A percentile compares a stretch with the other conserved stretches of the same genome.
These are phyloP conservation scores for Stenopsyche tienmushanensis DNA, from an alignment of 1,140 invertebrate species.

Conservation along the genomic window DNA sequence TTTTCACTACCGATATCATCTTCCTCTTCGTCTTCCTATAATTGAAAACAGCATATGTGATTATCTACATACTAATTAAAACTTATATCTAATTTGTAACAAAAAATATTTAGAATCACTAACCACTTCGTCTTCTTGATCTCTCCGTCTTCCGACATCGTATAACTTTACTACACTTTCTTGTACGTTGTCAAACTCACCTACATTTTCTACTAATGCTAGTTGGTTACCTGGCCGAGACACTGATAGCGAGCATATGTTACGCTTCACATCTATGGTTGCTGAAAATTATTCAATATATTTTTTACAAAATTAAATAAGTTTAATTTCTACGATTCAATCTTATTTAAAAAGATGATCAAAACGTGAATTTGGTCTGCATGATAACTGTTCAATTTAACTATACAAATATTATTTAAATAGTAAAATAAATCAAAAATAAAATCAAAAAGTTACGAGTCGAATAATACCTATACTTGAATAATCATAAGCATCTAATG, in stretches of 20 bases:
- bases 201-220: conserved; percentile 80
- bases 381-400: not conserved
- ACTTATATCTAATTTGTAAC: conserved; percentile 20
- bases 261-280: conserved; percentile 86
- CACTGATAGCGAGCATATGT: conserved; percentile 73
- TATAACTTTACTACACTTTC: conserved; percentile 83
- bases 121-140: conserved; percentile 73
- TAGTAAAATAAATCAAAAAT: conserved; percentile 1
- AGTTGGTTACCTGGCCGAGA: conserved; percentile 78
- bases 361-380: not conserved
- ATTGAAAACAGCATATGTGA: conserved; percentile 23
- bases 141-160: conserved; percentile 72
- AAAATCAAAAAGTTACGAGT: not conserved
- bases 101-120: not conserved
- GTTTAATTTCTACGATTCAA: not conserved
- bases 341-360: not conserved
- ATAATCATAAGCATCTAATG: conserved; percentile 91
- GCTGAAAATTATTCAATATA: conserved; percentile 54
- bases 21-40: conserved; percentile 68
- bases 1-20: conserved; percentile 63
- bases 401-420: not conserved
- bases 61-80: not conserved
- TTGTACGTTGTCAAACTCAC: conserved; percentile 71
- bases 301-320: not conserved
- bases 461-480: conserved; percentile 76